These are phyloP conservation scores for Tuta absoluta DNA, from an alignment of 2,888 invertebrate genomes.

Conservation along the genomic window DNA sequence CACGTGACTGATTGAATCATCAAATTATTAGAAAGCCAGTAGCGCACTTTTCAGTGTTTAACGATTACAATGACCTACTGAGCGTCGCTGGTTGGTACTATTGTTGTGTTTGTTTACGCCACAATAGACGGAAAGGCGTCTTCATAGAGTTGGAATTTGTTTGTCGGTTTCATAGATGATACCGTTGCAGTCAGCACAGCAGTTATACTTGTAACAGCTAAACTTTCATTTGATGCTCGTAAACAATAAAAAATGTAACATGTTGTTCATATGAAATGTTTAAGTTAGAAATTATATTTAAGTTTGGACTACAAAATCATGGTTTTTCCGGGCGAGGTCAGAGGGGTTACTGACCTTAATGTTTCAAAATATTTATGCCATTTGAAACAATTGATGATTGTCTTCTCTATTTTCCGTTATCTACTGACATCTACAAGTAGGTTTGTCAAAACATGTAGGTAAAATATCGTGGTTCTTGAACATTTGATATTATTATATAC, in stretches of 20 bases:
- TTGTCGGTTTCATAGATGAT: conserved; percentile 19
- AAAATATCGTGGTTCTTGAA: no score
- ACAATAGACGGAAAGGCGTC: conserved; percentile 18
- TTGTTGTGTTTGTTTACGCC: conserved; percentile 25
- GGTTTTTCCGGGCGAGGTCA: neutral
- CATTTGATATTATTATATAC: no score
- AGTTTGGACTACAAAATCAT: no score
- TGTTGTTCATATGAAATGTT: no score
- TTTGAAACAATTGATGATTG: neutral
- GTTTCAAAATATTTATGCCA: neutral
- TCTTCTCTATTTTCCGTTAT: no score
- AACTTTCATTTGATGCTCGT: conserved; percentile 23
- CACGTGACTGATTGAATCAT: neutral
- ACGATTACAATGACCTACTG: conserved; percentile 30
- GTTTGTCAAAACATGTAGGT: no score
- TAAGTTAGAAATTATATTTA: no score
- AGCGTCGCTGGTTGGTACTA: conserved; percentile 23
- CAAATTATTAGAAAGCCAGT: conserved; percentile 44
- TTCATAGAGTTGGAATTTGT: conserved; percentile 16
- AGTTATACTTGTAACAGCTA: neutral
- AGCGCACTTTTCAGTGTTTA: conserved; percentile 30
- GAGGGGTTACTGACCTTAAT: neutral
- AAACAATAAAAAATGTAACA: neutral
- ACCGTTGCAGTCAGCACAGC: conserved; percentile 25
- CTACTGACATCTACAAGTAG: no score